Evolutionary conservation across 2,113 vertebrate genomes (phyloP), one percentile per base, ranked within the genome.

Genomic region (Chroicocephalus ridibundus): DNA sequence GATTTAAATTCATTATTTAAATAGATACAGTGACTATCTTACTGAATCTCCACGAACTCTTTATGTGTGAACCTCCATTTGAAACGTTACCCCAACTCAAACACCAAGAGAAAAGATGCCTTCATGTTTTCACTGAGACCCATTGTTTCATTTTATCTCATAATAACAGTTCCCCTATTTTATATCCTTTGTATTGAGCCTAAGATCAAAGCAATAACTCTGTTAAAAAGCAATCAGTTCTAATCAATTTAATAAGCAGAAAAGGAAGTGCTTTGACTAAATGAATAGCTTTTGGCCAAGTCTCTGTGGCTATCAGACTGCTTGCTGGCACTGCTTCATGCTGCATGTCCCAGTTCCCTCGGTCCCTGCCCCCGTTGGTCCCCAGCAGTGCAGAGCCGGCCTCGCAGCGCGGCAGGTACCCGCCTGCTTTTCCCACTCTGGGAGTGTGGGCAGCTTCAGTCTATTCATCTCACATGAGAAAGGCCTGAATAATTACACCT

Each of bases 401-500:
- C 51, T 62, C 6, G 0, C 15, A 2, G 5, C 0, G 0, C 72
- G 64, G 77, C 68, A n/a, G 42, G 14, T 75, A 55, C 44, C 65
- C 34, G 10, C 2, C 1, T 72, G 47, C 55, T 93, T 79, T 82
- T 79, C 58, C 36, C 57, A 3, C 84, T 49, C 75, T n/a, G 84
- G 75, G 92, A 91, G 14, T 1, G 19, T 31, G 31, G 86, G 77
- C 77, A 75, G 78, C 86, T 79, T 81, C 51, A 54, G 27, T n/a
- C 61, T 92, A 6, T 69, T 76, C 65, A 65, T 62, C 49, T 92
- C 54, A 46, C 27, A 26, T 0, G 5, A 95, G 72, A 82, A 94
- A 90, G 84, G 14, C 60, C 79, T 90, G 75, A 80, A 31, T 95
- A 96, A 96, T 96, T 96, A 91, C 57, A 88, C 92, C 92, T 82